Base-by-base conservation (phyloP, 2,888 invertebrate species). In the Tachina lurida region DNA sequence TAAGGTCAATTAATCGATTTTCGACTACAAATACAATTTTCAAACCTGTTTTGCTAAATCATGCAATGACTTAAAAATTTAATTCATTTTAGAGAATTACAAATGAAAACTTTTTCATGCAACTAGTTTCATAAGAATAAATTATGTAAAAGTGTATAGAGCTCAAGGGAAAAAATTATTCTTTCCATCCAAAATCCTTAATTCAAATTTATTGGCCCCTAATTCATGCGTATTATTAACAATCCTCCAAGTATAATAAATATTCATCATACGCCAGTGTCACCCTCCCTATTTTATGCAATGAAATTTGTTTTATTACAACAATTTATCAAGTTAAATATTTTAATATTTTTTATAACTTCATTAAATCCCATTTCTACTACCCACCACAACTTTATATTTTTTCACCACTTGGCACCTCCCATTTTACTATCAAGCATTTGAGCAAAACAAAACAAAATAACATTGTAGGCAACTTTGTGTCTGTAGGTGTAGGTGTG, bases 381-480 rank as follows among this genome's bases (percentile, higher is more conserved):
- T 47, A n/a, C n/a, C n/a, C 15, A 10, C 4, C 43, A 5, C 3
- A 49, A 10, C 2, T 12, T 47, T 60, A 31, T 39, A 17, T 49
- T 62, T 22, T 73, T 22, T 19, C 62, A 54, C 17, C 71, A 45
- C 41, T 4, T 78, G 71, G 62, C 85, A 79, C 79, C 86, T 87
- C 88, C 89, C 87, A 82, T 74, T 65, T 80, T 65, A 54, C 39
- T 54, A 71, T 56, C 17, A 56, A 47, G 70, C 41, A 60, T 45
- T 75, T 10, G 3, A 39, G 13, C 10, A 10, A 52, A n/a, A n/a
- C n/a, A n/a, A 47, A 22, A 31, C 5, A 4, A 45, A 39, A 15
- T 0, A 39, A 17, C 68, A 52, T 13, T 56, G 71, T 79, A 63
- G 71, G 71, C 47, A 54, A 65, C 79, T 65, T 58, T 54, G 31